phyloP scores from a whole-genome alignment of 2,888 invertebrate species.

The Stenodema calcarata region DNA sequence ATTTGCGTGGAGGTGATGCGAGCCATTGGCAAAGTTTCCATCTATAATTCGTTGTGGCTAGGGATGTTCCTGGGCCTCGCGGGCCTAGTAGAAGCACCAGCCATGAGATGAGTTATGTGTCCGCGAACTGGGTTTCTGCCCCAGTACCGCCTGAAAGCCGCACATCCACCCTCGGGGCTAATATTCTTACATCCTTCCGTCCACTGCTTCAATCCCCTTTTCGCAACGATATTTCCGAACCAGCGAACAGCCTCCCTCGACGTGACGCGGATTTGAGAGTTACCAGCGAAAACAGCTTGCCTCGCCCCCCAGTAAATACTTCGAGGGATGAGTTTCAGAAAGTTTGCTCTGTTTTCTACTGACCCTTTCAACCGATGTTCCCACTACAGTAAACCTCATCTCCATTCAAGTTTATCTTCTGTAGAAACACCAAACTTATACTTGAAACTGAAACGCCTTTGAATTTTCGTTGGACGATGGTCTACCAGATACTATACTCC shows the following conservation, averaged over 20 bases:
- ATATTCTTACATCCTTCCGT: not conserved
- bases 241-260: not conserved
- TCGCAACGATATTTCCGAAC: not conserved
- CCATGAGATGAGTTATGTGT: not conserved
- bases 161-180: not conserved
- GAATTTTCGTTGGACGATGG: too few relatives aligned
- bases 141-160: not conserved
- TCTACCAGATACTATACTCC: too few relatives aligned
- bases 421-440: not conserved
- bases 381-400: not conserved
- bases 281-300: not conserved
- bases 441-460: too few relatives aligned
- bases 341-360: not conserved
- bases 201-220: not conserved
- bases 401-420: not conserved
- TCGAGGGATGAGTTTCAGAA: not conserved
- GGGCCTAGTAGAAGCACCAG: not conserved
- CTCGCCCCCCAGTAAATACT: not conserved
- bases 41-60: not conserved
- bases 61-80: not conserved
- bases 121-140: not conserved
- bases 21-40: not conserved
- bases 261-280: conserved; percentile 2
- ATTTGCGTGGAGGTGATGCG: not conserved
- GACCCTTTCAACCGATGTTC: not conserved